These are phyloP conservation scores for Andricus quercusramuli DNA, from an alignment of 2,888 invertebrate species.

Conservation along the genomic window DNA sequence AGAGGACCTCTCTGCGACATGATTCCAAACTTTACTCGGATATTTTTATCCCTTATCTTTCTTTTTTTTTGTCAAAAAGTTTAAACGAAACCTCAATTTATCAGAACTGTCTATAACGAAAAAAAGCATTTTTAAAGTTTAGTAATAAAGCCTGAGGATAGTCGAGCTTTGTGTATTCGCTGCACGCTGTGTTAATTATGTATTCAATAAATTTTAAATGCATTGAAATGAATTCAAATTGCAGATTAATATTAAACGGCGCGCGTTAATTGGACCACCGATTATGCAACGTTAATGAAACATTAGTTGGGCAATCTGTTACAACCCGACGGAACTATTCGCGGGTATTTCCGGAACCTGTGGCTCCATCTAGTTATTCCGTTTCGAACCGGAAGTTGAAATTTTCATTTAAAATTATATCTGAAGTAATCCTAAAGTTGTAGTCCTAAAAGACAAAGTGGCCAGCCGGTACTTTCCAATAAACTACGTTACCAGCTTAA, in stretches of 20 bases:
- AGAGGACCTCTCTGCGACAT: constrained; percentile 1
- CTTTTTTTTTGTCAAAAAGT: neutral
- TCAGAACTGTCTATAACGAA: neutral
- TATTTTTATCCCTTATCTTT: constrained; percentile 2
- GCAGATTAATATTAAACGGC: constrained; percentile 76
- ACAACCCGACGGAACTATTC: constrained; percentile 58
- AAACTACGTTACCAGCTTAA: too few relatives aligned
- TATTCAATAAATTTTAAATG: constrained; percentile 76
- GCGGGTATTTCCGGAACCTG: constrained; percentile 30
- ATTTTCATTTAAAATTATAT: neutral
- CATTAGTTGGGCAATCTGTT: constrained; percentile 65
- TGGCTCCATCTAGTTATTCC: constrained; percentile 24
- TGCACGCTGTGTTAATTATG: constrained; percentile 66
- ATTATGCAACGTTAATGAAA: constrained; percentile 76
- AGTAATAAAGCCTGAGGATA: neutral
- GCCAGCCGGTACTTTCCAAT: too few relatives aligned
- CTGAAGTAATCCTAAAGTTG: too few relatives aligned
- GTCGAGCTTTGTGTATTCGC: neutral
- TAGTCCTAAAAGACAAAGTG: too few relatives aligned
- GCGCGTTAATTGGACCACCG: constrained; percentile 73
- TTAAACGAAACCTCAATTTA: neutral
- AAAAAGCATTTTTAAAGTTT: neutral
- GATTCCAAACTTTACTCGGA: neutral
- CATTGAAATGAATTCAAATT: constrained; percentile 77
- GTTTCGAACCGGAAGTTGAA: neutral